phyloP scores from a whole-genome alignment of 92 coral and sea anemone species.

The Porites lobata region DNA sequence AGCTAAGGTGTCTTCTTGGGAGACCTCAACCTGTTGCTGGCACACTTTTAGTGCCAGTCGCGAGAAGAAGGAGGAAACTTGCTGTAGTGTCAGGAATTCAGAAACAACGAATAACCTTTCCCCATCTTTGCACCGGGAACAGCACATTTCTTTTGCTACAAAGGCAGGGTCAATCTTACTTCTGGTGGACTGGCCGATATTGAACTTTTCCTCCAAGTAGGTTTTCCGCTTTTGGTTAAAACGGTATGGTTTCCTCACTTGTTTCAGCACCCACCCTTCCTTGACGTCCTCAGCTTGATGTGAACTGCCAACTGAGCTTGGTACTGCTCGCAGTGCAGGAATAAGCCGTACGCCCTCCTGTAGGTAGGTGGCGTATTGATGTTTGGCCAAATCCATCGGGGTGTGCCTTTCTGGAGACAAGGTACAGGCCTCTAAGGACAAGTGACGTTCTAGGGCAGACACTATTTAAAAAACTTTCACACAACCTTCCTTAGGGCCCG shows the following conservation, averaged over 20 bases:
- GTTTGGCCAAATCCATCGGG: conserved; percentile 33
- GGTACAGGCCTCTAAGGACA: conserved; percentile 21
- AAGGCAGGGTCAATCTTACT: conserved; percentile 10
- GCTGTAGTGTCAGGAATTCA: conserved; percentile 39
- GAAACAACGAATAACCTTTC: conserved; percentile 22
- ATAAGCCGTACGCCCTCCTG: conserved; percentile 33
- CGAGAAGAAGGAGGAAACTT: conserved; percentile 44
- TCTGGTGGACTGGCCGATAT: conserved; percentile 40
- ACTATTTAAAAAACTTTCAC: conserved; percentile 1
- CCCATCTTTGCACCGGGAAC: conserved; percentile 26
- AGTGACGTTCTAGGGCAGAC: conserved; percentile 20
- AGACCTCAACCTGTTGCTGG: conserved; percentile 27
- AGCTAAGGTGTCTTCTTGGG: conserved; percentile 15
- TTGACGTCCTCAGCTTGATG: not conserved
- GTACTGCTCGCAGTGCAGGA: conserved; percentile 8
- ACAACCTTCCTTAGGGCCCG: conserved; percentile 24
- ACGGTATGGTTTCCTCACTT: not conserved
- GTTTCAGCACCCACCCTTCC: conserved; percentile 25
- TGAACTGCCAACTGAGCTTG: conserved; percentile 3
- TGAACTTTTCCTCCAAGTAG: conserved; percentile 29
- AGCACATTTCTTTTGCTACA: conserved; percentile 44
- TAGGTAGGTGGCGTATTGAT: conserved; percentile 11
- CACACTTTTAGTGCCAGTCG: conserved; percentile 23
- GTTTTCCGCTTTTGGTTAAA: conserved; percentile 26
- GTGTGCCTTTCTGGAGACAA: conserved; percentile 11